A percentile compares a stretch with the other conserved stretches of the same genome.
Conservation (phyloP, 2,113 vertebrate genomes). For the Microtus ochrogaster region DNA sequence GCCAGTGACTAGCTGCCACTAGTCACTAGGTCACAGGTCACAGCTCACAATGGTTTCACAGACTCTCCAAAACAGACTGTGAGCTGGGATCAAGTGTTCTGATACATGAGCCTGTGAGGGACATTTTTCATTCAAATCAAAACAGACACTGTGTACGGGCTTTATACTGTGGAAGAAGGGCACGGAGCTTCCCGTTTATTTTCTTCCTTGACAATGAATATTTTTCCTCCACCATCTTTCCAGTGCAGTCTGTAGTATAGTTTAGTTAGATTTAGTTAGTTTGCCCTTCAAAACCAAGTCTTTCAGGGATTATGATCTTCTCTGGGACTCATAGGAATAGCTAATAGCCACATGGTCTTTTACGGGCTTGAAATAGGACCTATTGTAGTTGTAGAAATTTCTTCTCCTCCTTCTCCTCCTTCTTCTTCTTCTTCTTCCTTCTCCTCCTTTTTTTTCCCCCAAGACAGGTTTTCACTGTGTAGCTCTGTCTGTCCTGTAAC, state of each 20-base stretch:
- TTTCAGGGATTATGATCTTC: neutral
- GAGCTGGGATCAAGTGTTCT: neutral
- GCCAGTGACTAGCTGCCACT: neutral
- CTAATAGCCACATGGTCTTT: neutral
- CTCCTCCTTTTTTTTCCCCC: neutral
- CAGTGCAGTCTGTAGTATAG: neutral
- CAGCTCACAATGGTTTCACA: neutral
- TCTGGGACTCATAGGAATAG: neutral
- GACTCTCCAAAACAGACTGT: neutral
- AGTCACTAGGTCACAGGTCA: neutral
- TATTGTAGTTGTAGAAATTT: neutral
- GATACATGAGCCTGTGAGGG: neutral
- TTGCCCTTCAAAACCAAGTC: constrained; percentile 2
- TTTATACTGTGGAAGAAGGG: neutral
- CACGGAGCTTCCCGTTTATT: neutral
- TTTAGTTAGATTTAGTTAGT: constrained; percentile 21
- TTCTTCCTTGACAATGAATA: neutral
- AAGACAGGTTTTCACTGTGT: neutral
- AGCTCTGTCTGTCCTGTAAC: neutral
- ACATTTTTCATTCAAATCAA: neutral
- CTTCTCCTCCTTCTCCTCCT: neutral
- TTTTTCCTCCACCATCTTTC: neutral
- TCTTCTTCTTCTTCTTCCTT: too few species aligned
- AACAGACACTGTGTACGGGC: neutral
- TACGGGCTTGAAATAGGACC: neutral